Evolutionary conservation across 2,797 vertebrate species (phyloP).

Genomic region (Aerospiza tachiro): DNA sequence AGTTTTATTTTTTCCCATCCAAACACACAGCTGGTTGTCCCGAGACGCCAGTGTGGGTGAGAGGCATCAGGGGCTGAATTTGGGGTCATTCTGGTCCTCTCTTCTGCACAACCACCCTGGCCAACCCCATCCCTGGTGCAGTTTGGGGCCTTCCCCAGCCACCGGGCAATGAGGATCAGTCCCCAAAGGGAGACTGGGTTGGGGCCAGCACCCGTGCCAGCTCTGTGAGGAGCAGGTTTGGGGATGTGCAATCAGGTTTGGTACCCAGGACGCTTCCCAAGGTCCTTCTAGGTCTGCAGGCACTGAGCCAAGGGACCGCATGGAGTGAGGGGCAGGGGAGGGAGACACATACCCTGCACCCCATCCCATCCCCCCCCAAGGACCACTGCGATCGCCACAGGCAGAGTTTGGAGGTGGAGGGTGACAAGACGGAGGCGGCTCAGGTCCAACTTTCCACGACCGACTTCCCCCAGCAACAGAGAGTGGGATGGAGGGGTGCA

Average conservation of each 20-base stretch:
- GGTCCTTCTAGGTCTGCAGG: background rate
- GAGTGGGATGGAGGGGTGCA: background rate
- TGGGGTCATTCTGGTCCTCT: accelerated
- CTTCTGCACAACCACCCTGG: accelerated
- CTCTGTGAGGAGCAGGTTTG: background rate
- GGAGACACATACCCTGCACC: accelerated
- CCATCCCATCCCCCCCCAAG: background rate
- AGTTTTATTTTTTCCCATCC: background rate
- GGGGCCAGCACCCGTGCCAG: background rate
- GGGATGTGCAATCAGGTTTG: too few relatives aligned
- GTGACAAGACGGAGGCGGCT: background rate
- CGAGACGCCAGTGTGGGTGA: background rate
- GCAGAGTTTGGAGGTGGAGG: too few relatives aligned
- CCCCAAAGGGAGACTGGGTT: accelerated
- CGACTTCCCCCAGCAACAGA: background rate
- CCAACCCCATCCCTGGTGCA: background rate
- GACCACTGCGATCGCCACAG: accelerated
- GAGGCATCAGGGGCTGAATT: background rate
- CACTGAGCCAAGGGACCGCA: accelerated
- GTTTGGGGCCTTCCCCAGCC: background rate
- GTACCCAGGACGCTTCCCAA: background rate
- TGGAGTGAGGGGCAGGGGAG: accelerated
- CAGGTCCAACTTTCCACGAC: background rate
- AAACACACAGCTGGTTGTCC: background rate
- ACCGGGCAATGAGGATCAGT: accelerated